Conservation (phyloP, 2,797 vertebrate species). For the Ptychadena robeensis region DNA sequence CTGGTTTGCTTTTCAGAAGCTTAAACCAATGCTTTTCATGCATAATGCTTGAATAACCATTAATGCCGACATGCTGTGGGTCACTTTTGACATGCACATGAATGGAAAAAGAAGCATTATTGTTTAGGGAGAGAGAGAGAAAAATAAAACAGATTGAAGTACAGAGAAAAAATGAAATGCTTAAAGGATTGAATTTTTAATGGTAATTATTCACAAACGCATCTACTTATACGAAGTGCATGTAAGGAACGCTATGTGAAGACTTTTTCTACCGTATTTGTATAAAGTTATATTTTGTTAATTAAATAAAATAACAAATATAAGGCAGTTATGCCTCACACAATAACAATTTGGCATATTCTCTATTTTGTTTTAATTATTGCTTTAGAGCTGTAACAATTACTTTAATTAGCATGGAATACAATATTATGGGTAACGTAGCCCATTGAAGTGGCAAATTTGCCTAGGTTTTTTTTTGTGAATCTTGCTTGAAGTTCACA, state of each 20-base stretch:
- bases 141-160: conserved; percentile 24
- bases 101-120: conserved; percentile 37
- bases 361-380: no score
- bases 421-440: no score
- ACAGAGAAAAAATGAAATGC: conserved; percentile 35
- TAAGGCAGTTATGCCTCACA: neutral
- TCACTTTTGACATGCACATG: conserved; percentile 53
- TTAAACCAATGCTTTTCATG: conserved; percentile 46
- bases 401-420: no score
- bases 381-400: no score
- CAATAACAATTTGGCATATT: no score
- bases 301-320: conserved; percentile 8
- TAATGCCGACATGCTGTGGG: conserved; percentile 53
- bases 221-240: conserved; percentile 22
- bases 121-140: conserved; percentile 20
- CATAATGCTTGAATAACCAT: conserved; percentile 50
- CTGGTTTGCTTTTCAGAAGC: conserved; percentile 54
- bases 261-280: neutral
- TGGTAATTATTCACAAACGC: conserved; percentile 39
- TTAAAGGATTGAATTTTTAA: conserved; percentile 35
- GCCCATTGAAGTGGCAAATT: no score
- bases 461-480: no score
- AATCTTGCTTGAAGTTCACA: no score
- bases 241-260: conserved; percentile 18
- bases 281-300: neutral